Conservation (phyloP, 1,140 invertebrate genomes). For the Drosophila ficusphila region DNA sequence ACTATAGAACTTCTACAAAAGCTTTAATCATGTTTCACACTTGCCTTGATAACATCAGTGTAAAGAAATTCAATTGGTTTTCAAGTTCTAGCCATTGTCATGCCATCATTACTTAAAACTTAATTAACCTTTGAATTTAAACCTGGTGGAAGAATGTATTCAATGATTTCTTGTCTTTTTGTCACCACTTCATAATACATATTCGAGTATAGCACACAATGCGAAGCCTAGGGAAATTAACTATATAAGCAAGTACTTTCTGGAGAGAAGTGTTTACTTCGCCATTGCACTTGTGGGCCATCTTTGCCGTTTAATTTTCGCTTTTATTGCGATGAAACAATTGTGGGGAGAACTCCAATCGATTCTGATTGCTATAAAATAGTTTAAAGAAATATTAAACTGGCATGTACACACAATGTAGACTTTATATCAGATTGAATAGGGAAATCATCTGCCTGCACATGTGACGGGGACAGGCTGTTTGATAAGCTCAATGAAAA, state of each 20-base stretch:
- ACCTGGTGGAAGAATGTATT: conserved; percentile 23
- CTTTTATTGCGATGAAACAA: conserved; percentile 61
- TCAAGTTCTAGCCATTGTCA: conserved; percentile 4
- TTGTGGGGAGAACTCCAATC: conserved; percentile 34
- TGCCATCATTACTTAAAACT: conserved; percentile 34
- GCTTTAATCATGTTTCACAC: not conserved
- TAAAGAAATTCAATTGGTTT: not conserved
- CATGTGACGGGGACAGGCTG: conserved; percentile 5
- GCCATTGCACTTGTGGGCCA: conserved; percentile 61
- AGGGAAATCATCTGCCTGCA: conserved; percentile 8
- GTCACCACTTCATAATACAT: conserved; percentile 46
- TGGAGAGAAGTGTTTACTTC: conserved; percentile 8
- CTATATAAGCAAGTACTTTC: conserved; percentile 9
- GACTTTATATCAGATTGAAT: conserved; percentile 1
- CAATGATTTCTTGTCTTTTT: conserved; percentile 19
- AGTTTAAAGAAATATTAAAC: not conserved
- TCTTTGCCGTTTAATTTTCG: conserved; percentile 67
- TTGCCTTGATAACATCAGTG: not conserved
- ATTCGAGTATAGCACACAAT: conserved; percentile 51
- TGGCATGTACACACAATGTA: not conserved
- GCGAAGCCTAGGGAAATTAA: conserved; percentile 42
- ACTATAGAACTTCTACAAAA: too few species aligned
- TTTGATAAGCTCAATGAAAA: conserved; percentile 40
- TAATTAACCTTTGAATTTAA: conserved; percentile 53
- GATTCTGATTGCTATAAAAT: not conserved